Percentiles rank a stretch among this genome's conserved stretches.
Evolutionary conservation across 2,888 invertebrate species (phyloP).

Genomic region (Cetonia aurata): DNA sequence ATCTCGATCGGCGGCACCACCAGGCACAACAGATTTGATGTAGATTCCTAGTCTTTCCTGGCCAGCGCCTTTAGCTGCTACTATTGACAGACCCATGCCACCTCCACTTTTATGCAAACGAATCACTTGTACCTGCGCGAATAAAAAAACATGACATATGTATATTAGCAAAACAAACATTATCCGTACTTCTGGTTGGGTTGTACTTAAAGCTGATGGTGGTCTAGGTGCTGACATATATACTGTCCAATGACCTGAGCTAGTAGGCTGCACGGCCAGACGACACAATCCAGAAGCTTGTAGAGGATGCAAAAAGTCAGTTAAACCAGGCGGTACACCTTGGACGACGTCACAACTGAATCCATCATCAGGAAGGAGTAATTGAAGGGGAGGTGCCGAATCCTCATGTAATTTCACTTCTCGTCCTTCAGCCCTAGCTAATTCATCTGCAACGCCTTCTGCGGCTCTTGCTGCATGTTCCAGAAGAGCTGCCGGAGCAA

Average conservation of each 20-base stretch:
- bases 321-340: constrained; percentile 93
- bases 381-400: constrained; percentile 87
- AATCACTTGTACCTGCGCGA: constrained; percentile 77
- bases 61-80: constrained; percentile 86
- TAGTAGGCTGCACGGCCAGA: constrained; percentile 90
- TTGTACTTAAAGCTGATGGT: constrained; percentile 64
- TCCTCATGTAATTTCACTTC: constrained; percentile 93
- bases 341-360: constrained; percentile 93
- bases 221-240: constrained; percentile 78
- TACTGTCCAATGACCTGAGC: constrained; percentile 95
- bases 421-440: constrained; percentile 90
- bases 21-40: constrained; percentile 97
- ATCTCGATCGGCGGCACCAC: constrained; percentile 92
- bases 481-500: constrained; percentile 71
- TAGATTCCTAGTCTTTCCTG: constrained; percentile 89
- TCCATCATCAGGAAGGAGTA: constrained; percentile 96
- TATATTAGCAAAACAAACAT: neutral
- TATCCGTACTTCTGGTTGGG: constrained; percentile 63
- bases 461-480: constrained; percentile 83
- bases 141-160: constrained; percentile 18
- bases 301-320: constrained; percentile 87
- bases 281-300: constrained; percentile 90
- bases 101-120: constrained; percentile 93
- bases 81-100: constrained; percentile 98
- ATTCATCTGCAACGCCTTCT: constrained; percentile 90